phyloP scores from a whole-genome alignment of 2,113 vertebrate species.

The Chloropsis hardwickii region DNA sequence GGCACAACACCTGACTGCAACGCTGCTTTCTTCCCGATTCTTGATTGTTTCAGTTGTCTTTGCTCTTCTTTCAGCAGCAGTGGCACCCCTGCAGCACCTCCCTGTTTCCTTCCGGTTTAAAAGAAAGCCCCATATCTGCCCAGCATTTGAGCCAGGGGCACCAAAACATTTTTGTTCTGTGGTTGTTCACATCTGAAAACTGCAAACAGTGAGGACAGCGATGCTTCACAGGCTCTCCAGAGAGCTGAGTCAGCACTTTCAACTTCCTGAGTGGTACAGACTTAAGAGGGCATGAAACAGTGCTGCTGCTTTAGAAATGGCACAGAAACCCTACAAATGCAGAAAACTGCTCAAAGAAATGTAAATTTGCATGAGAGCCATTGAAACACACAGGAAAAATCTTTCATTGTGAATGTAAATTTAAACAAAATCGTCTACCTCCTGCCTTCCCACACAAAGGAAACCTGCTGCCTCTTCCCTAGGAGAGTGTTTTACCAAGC shows the following conservation, averaged over 20 bases:
- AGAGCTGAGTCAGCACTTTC: conserved; percentile 40
- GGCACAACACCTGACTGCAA: background rate
- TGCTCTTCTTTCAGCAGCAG: background rate
- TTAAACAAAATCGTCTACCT: conserved; percentile 5
- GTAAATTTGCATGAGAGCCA: background rate
- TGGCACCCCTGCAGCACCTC: background rate
- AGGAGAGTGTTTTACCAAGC: conserved; percentile 37
- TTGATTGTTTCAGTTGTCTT: background rate
- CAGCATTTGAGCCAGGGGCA: background rate
- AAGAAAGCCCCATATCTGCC: background rate
- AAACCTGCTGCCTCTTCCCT: conserved; percentile 42
- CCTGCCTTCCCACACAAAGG: conserved; percentile 40
- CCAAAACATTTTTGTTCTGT: background rate
- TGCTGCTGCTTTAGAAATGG: background rate
- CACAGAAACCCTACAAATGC: background rate
- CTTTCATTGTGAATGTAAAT: conserved; percentile 34
- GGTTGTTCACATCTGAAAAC: conserved; percentile 19
- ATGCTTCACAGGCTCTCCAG: background rate
- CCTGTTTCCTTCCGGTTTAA: conserved; percentile 14
- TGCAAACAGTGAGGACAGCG: background rate
- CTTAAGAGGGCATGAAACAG: background rate
- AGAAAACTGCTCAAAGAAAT: conserved; percentile 6
- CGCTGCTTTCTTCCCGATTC: accelerated
- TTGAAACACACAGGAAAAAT: conserved; percentile 8
- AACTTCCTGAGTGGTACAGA: background rate